Base-by-base conservation (phyloP, 2,888 invertebrate species). In the Folsomia manolachei region DNA sequence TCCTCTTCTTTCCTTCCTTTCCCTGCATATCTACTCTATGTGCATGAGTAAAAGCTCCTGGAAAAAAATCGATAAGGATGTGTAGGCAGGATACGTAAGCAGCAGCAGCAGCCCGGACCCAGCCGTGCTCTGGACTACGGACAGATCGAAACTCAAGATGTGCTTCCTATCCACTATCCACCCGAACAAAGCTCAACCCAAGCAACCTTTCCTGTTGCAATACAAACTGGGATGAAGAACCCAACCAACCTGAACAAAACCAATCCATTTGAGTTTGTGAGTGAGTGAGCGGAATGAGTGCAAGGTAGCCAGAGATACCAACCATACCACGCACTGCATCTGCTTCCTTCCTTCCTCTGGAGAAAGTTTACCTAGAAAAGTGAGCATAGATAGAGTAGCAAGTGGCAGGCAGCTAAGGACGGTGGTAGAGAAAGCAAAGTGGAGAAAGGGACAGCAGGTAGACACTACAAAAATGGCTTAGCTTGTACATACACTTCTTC, bases 71-170 rank as follows among this genome's bases (percentile, higher is more conserved):
- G 72, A 75, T 75, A 71, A 70, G 67, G 75, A 70, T 75, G 70
- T 75, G 75, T 70, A 72, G 72, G 63, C 21, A 39, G 39, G 7
- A 39, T 4, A 4, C 39, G 7, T 4, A 14, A 14, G 7, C 39
- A 39, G 39, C 39, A 39, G 39, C 70, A 67, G 70, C 69, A 69
- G 39, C 67, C 72, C 71, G 68, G 71, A 70, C 66, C 62, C 52
- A 67, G 67, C 67, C 61, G 67, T 51, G 67, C 39, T 39, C 27
- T 61, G 39, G 61, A 69, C 62, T n/a, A 67, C 64, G 66, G 61
- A 72, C 70, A 75, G 75, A 75, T 75, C 70, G 72, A 71, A 75
- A 75, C 70, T 70, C 68, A 70, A 75, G 75, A 72, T 72, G 69
- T 68, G 27, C 66, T 19, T 14, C 19, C n/a, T n/a, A n/a, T n/a